Conservation (phyloP, 2,888 invertebrate species). For the Drosophila nr. perissopoda region DNA sequence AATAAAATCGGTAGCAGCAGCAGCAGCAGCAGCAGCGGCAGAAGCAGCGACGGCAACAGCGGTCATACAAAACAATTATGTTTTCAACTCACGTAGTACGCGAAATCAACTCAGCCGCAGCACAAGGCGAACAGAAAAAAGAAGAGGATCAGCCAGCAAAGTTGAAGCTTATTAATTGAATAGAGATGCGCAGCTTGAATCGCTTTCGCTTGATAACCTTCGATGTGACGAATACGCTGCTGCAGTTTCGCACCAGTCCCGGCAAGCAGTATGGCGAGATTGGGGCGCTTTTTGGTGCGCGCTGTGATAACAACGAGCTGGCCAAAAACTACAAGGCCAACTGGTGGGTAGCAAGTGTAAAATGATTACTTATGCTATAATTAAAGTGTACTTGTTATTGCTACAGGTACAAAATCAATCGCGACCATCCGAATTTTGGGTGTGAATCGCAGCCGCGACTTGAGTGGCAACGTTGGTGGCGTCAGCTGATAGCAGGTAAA, state of each 20-base stretch:
- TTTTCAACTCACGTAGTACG: slow-evolving; percentile 61
- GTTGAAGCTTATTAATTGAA: neutral
- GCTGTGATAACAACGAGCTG: slow-evolving; percentile 87
- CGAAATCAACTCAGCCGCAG: slow-evolving; percentile 47
- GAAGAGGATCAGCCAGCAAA: slow-evolving; percentile 13
- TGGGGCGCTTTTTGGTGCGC: slow-evolving; percentile 89
- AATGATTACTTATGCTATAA: neutral
- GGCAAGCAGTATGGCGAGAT: slow-evolving; percentile 91
- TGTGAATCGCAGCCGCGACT: slow-evolving; percentile 86
- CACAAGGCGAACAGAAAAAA: slow-evolving; percentile 17
- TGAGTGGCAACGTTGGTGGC: slow-evolving; percentile 94
- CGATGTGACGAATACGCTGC: slow-evolving; percentile 94
- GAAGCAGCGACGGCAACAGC: slow-evolving; percentile 21
- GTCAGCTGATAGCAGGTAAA: slow-evolving; percentile 83
- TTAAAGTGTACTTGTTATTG: neutral
- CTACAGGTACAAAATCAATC: slow-evolving; percentile 86
- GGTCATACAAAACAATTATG: slow-evolving; percentile 62
- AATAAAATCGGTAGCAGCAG: slow-evolving; percentile 17
- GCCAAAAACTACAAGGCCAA: slow-evolving; percentile 88
- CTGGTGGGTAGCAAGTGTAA: slow-evolving; percentile 85
- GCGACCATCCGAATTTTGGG: slow-evolving; percentile 93
- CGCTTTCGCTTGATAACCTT: slow-evolving; percentile 90
- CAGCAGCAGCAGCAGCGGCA: slow-evolving; percentile 16
- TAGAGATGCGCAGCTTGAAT: slow-evolving; percentile 77
- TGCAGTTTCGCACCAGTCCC: slow-evolving; percentile 89